A percentile compares a stretch with the other conserved stretches of the same genome.
Evolutionary conservation across 1,140 invertebrate genomes (phyloP).

Genomic region (Bacillus rossius): DNA sequence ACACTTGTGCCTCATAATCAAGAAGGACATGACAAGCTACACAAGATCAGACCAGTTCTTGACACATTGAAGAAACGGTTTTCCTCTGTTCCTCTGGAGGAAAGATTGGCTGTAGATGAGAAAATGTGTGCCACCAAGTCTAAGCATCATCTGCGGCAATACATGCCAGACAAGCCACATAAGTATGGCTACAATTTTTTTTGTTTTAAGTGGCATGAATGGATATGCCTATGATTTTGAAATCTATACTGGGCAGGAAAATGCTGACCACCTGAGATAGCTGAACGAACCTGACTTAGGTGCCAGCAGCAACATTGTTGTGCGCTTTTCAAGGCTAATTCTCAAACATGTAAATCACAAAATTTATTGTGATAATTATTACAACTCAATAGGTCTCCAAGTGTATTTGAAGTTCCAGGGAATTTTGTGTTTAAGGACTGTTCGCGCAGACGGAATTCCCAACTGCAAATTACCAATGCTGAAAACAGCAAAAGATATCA

Average conservation of each 20-base stretch:
- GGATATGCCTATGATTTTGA: slow-evolving; percentile 38
- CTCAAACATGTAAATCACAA: slow-evolving; percentile 15
- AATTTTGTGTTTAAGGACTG: slow-evolving; percentile 23
- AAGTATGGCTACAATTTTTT: slow-evolving; percentile 34
- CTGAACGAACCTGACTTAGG: slow-evolving; percentile 20
- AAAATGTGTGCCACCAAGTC: slow-evolving; percentile 35
- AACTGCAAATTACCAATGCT: too few species aligned
- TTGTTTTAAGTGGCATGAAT: slow-evolving; percentile 36
- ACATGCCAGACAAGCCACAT: slow-evolving; percentile 34
- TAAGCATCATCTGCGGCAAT: slow-evolving; percentile 31
- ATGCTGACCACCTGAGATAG: slow-evolving; percentile 8
- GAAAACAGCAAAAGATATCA: too few species aligned
- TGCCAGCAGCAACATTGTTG: slow-evolving; percentile 18
- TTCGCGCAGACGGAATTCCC: slow-evolving; percentile 11
- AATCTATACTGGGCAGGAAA: slow-evolving; percentile 30
- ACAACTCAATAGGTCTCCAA: slow-evolving; percentile 27
- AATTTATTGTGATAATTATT: slow-evolving; percentile 29
- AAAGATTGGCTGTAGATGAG: slow-evolving; percentile 33
- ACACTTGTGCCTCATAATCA: slow-evolving; percentile 21
- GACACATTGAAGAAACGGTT: slow-evolving; percentile 10
- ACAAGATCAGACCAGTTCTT: slow-evolving; percentile 27
- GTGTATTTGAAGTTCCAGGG: slow-evolving; percentile 27
- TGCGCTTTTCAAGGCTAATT: slow-evolving; percentile 16
- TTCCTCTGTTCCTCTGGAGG: slow-evolving; percentile 26
- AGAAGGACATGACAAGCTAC: slow-evolving; percentile 21